Percentiles rank a stretch among this genome's conserved stretches.
Conservation (phyloP, 2,888 invertebrate species). For the Eupithecia exiguata region DNA sequence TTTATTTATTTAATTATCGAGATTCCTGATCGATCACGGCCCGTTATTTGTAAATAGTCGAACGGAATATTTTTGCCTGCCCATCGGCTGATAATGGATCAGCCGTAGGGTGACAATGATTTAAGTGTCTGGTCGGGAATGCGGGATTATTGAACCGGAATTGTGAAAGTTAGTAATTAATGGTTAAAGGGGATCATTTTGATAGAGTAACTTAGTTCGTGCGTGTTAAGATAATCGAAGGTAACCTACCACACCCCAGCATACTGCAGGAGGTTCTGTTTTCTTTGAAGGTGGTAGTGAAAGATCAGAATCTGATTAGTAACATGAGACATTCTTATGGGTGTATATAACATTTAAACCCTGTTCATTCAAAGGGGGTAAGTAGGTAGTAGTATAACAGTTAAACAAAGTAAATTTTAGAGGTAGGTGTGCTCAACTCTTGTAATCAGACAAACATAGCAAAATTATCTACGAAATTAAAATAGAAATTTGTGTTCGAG, state of each 20-base stretch:
- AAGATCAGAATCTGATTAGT: not conserved
- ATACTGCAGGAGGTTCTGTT: not conserved
- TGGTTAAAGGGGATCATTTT: conserved; percentile 22
- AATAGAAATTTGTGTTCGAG: not conserved
- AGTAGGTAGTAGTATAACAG: too few species aligned
- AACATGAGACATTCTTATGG: too few species aligned
- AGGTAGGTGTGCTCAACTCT: not conserved
- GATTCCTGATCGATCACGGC: not conserved
- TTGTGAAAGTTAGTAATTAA: conserved; percentile 41
- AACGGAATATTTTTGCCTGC: conserved; percentile 60
- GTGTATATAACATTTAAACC: too few species aligned
- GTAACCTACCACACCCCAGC: not conserved
- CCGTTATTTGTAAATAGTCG: conserved; percentile 17
- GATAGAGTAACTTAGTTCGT: not conserved
- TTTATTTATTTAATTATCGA: not conserved
- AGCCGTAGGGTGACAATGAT: conserved; percentile 50
- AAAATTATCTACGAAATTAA: not conserved
- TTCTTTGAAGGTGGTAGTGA: not conserved
- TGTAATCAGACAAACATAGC: not conserved
- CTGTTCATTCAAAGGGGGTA: too few species aligned
- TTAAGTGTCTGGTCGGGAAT: conserved; percentile 41
- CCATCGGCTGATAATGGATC: conserved; percentile 64
- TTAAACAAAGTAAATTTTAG: not conserved
- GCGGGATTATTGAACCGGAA: conserved; percentile 41
- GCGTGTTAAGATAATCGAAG: not conserved